These are phyloP conservation scores for Whitmania pigra DNA, from an alignment of 1,140 invertebrate species.

Conservation along the genomic window DNA sequence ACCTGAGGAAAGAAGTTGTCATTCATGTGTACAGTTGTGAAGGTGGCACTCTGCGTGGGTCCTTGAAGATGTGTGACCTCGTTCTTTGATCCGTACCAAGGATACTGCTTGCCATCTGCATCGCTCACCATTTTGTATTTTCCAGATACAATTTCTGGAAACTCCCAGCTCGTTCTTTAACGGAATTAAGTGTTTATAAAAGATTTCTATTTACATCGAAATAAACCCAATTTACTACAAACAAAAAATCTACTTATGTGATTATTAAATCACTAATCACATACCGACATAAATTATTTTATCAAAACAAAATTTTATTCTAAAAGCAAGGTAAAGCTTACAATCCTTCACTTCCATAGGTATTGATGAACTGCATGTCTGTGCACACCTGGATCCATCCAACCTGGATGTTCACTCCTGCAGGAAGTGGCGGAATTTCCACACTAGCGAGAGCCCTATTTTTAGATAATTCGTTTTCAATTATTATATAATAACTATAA, in stretches of 20 bases:
- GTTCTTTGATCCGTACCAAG: conserved; percentile 41
- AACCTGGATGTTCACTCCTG: conserved; percentile 37
- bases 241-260: too few relatives aligned
- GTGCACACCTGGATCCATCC: conserved; percentile 43
- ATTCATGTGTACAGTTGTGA: conserved; percentile 39
- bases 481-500: too few relatives aligned
- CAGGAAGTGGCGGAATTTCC: conserved; percentile 35
- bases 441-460: conserved; percentile 36
- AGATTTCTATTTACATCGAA: too few relatives aligned
- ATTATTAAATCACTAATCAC: too few relatives aligned
- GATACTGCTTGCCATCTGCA: conserved; percentile 41
- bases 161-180: conserved; percentile 42
- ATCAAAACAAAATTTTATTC: too few relatives aligned
- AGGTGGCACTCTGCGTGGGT: conserved; percentile 35
- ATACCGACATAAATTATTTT: too few relatives aligned
- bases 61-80: conserved; percentile 39
- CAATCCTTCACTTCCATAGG: conserved; percentile 39
- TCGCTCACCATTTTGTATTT: conserved; percentile 42
- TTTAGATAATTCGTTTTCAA: neutral
- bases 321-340: conserved; percentile 27
- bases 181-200: too few relatives aligned
- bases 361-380: conserved; percentile 41
- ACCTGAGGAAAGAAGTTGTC: conserved; percentile 42
- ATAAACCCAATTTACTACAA: too few relatives aligned
- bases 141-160: conserved; percentile 39